Evolutionary conservation across 1,140 invertebrate species (phyloP).

Genomic region (Aphelinus atriplicis): DNA sequence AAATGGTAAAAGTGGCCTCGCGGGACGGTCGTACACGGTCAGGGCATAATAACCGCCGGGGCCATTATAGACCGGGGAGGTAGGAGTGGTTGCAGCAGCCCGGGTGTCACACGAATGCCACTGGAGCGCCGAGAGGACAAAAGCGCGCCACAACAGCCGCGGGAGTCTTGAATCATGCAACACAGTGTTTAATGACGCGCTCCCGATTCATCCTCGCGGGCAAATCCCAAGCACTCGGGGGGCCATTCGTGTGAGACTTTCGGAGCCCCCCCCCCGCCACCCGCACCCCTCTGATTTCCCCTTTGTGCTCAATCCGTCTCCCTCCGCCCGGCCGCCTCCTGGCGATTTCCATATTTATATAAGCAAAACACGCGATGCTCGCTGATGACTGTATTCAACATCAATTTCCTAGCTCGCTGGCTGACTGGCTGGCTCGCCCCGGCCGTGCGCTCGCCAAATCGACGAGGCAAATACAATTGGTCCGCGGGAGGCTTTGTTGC

Average conservation of each 20-base stretch:
- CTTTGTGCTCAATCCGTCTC: constrained; percentile 17
- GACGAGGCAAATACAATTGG: too few species aligned
- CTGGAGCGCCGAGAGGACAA: background rate
- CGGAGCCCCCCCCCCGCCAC: constrained; percentile 45
- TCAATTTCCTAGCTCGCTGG: too few species aligned
- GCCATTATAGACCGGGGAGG: background rate
- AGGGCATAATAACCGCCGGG: background rate
- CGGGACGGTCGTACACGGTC: background rate
- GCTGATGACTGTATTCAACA: too few species aligned
- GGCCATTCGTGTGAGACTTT: too few species aligned
- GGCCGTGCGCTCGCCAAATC: background rate
- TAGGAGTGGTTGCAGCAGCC: background rate
- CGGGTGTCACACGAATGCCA: background rate
- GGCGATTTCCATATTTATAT: background rate
- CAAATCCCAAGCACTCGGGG: too few species aligned
- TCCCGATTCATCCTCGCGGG: constrained; percentile 55
- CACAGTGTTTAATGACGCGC: constrained; percentile 66
- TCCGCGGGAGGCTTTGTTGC: too few species aligned
- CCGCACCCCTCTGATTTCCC: constrained; percentile 34
- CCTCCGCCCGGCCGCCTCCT: background rate
- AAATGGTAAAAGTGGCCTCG: background rate
- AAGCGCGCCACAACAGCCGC: too few species aligned
- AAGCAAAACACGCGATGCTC: background rate
- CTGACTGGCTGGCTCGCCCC: background rate
- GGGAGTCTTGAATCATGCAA: constrained; percentile 61